Conservation (phyloP, 1,140 invertebrate genomes). For the Batillaria attramentaria region DNA sequence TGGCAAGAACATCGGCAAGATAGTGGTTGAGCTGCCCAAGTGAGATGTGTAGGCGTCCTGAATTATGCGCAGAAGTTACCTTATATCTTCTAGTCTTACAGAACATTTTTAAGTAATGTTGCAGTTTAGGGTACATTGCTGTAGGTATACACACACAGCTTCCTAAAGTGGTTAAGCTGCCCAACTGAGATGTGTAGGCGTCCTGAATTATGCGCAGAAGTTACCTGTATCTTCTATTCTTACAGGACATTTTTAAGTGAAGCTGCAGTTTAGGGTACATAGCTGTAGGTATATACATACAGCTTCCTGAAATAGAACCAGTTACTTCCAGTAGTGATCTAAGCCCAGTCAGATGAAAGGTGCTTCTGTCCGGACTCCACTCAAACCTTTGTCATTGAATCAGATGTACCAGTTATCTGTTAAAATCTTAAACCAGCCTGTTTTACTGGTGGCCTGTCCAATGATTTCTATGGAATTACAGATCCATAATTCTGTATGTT, state of each 20-base stretch:
- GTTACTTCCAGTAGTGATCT: too few relatives aligned
- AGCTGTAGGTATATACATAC: not conserved
- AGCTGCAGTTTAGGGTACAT: not conserved
- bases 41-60: not conserved
- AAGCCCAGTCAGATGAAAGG: too few relatives aligned
- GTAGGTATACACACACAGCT: not conserved
- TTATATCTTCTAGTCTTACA: not conserved
- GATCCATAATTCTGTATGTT: too few relatives aligned
- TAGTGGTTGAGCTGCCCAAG: slow-evolving; percentile 54
- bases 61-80: not conserved
- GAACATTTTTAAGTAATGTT: not conserved
- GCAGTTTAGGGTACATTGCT: not conserved
- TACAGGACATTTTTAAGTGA: not conserved
- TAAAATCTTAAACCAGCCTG: too few relatives aligned
- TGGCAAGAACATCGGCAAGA: slow-evolving; percentile 60
- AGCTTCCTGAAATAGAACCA: too few relatives aligned
- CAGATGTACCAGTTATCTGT: too few relatives aligned
- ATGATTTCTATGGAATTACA: too few relatives aligned
- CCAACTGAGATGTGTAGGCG: not conserved
- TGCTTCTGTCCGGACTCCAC: too few relatives aligned
- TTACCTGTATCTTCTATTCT: not conserved
- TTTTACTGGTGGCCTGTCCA: too few relatives aligned
- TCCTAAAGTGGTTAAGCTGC: slow-evolving; percentile 59
- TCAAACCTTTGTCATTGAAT: too few relatives aligned
- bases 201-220: not conserved